Evolutionary conservation across 2,113 vertebrate species (phyloP), one percentile per base, ranked within the genome.

Genomic region (Chaenocephalus aceratus): DNA sequence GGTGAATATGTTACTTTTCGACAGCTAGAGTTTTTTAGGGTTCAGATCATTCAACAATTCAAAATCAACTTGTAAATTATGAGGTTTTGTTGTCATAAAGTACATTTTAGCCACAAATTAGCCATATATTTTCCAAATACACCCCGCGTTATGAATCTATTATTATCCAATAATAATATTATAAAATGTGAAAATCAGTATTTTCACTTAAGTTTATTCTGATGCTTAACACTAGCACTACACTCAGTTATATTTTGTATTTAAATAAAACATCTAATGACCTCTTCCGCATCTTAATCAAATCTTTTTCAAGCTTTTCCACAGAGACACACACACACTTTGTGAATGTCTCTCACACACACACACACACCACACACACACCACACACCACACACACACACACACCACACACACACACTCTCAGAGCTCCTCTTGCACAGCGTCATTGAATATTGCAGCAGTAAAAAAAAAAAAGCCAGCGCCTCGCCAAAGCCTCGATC

Each of bases 401-500:
- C n/a, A n/a, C n/a, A n/a, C n/a, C n/a, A n/a, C n/a, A n/a, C n/a
- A n/a, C n/a, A n/a, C n/a, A n/a, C n/a, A n/a, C n/a, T n/a, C 70
- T 46, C 75, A 23, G 6, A 44, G 57, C 45, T 72, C 41, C 57
- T 73, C 77, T 90, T 90, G 72, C 86, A 75, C 75, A 36, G 70
- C 36, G 41, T 73, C 72, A 77, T 82, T 85, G 79, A 80, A 69
- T 83, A 78, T 80, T 89, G 83, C 79, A 88, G 76, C 83, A 86
- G 58, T 54, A 53, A 67, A 80, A 77, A 68, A 83, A 58, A 63
- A 45, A 77, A 71, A 79, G 69, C 15, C 83, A 83, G 79, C 7
- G 76, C 44, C 60, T 74, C 1, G 21, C 86, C 86, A 88, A 91
- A 87, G 59, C 87, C 87, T 84, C 91, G 81, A 94, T 93, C 93